Conservation (phyloP, 2,113 vertebrate genomes). For the Limanda limanda region DNA sequence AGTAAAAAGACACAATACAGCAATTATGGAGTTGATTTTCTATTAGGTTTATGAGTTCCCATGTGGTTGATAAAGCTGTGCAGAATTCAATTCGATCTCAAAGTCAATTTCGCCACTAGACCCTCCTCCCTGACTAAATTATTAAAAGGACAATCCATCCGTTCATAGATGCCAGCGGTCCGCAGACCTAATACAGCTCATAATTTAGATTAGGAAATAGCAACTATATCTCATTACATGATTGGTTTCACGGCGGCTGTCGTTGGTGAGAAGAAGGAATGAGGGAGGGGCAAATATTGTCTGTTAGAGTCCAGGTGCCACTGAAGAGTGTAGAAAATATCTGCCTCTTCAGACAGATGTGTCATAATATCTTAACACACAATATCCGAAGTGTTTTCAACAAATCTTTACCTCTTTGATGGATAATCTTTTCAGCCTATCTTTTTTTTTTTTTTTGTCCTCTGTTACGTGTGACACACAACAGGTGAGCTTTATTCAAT, state of each 20-base stretch:
- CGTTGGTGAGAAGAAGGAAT: conserved; percentile 26
- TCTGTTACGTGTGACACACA: too few species aligned
- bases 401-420: conserved; percentile 28
- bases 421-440: too few species aligned
- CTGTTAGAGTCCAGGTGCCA: conserved; percentile 28
- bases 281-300: conserved; percentile 45
- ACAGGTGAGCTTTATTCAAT: too few species aligned
- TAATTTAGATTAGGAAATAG: conserved; percentile 69
- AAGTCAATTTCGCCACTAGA: conserved; percentile 62
- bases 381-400: conserved; percentile 28
- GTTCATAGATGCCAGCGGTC: conserved; percentile 62
- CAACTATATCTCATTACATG: conserved; percentile 70
- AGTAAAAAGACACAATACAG: neutral
- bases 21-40: conserved; percentile 24
- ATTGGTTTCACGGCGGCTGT: conserved; percentile 53
- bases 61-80: conserved; percentile 49
- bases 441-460: too few species aligned
- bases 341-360: conserved; percentile 37
- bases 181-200: conserved; percentile 70
- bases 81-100: conserved; percentile 66
- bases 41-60: conserved; percentile 16
- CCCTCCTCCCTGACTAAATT: conserved; percentile 64
- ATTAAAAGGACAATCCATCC: conserved; percentile 76
- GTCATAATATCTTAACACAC: conserved; percentile 11
- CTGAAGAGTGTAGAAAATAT: conserved; percentile 44